Base-by-base conservation (phyloP, 1,140 invertebrate genomes). In the Hermatobates lingyangjiaoensis region DNA sequence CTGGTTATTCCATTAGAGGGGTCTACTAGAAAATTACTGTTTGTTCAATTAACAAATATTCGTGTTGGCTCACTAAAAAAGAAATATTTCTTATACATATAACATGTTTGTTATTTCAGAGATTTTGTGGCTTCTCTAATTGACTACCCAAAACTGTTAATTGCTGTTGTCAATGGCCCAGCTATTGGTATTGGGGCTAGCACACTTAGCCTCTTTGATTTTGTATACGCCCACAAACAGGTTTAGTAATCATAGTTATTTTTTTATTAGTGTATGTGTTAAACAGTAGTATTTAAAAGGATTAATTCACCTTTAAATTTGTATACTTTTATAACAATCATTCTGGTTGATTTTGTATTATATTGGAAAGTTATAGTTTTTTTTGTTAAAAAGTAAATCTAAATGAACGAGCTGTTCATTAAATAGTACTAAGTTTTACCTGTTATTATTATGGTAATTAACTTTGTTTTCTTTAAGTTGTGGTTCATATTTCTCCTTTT, bases 101-200 rank as follows among this genome's bases (percentile, higher is more conserved):
- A n/a, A n/a, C n/a, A n/a, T n/a, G n/a, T n/a, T n/a, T n/a, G n/a
- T n/a, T n/a, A n/a, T n/a, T 69, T 42, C 56, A 77, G 75, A 48
- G 65, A 76, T 27, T 87, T 87, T 67, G 73, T 94, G 12, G 69
- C 74, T 55, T 69, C 81, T 2, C 79, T 93, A 57, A 90, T 97
- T 56, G 73, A 77, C 53, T 93, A 87, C 63, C 83, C 87, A 0
- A 97, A 97, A 66, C 71, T 92, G 20, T 62, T 98, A 39, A 74
- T 96, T 52, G 85, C 79, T 30, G 67, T 93, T 39, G 79, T 97
- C 0, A 93, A 97, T 75, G 93, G 91, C 28, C 88, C 87, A 45
- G 88, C 91, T n/a, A 75, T 95, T 54, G 94, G 94, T 20, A 79
- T 97, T 56, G 80, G 79, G 45, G 80, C 81, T 0, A 95, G 91